Evolutionary conservation across 2,113 vertebrate genomes (phyloP).

Genomic region (Typhlomys cinereus): DNA sequence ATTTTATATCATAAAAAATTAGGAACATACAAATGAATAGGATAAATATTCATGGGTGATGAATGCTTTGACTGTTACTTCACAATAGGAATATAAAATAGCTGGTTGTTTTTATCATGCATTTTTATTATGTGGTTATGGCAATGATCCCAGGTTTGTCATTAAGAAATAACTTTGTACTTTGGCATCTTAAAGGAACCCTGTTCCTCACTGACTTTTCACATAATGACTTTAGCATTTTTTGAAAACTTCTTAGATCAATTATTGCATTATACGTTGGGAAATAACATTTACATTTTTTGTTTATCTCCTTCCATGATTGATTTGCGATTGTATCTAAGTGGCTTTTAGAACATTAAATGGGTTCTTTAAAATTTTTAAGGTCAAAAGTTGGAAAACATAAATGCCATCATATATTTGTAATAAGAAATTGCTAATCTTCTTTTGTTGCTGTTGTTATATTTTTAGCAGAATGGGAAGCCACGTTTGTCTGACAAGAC

Average conservation of each 20-base stretch:
- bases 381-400: not conserved
- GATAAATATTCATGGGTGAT: not conserved
- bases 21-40: not conserved
- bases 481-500: conserved; percentile 80
- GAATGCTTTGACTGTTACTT: not conserved
- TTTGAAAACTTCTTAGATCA: not conserved
- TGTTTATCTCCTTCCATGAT: not conserved
- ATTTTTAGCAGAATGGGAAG: conserved; percentile 88
- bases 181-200: not conserved
- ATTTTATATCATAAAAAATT: not conserved
- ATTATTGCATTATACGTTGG: not conserved
- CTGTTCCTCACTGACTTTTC: not conserved
- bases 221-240: not conserved
- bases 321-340: not conserved
- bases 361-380: not conserved
- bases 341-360: not conserved
- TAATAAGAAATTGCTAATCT: conserved; percentile 57
- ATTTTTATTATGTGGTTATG: not conserved
- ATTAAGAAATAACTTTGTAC: not conserved
- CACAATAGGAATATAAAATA: not conserved
- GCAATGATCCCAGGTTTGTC: not conserved
- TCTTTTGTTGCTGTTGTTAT: too few species aligned
- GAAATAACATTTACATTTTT: conserved; percentile 40
- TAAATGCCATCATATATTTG: not conserved
- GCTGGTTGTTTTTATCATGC: not conserved